Base-by-base conservation (phyloP, 2,888 invertebrate genomes). In the Eilema griseolum region DNA sequence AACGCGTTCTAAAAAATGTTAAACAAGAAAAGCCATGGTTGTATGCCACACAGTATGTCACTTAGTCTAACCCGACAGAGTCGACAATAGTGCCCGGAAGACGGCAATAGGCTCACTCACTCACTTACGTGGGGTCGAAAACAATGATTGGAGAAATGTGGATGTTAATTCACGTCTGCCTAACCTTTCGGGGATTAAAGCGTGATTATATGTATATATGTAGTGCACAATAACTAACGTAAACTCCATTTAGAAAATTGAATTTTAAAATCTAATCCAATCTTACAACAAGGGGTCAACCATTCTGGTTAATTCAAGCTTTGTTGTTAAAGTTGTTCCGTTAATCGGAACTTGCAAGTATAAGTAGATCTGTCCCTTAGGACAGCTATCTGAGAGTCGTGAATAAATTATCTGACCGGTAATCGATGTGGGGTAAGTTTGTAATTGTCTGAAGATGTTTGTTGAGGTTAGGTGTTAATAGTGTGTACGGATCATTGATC, bases 351-450 rank as follows among this genome's bases (percentile, higher is more conserved):
- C 86, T 78, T 81, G 86, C 88, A 88, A 90, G 85, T 85, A 82
- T 86, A 87, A 85, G 83, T 82, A 83, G 84, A 83, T 75, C 80
- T 75, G 62, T 78, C 89, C 85, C 86, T 3, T 62, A 87, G 88
- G 90, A 89, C 86, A 83, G 88, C 89, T 90, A 87, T 83, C 85
- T 69, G 70, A 56, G 61, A 71, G 77, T 80, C 77, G 88, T 92
- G 92, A 92, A 92, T 92, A 92, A 88, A 91, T 93, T 90, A 92
- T 86, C 78, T 37, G 73, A 67, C 79, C 81, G 86, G 82, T 88
- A 88, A 89, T 87, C 85, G 86, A 83, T 82, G 81, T 83, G 82
- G 73, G 84, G 83, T 74, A 86, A n/a, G 81, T 87, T 65, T 78
- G 77, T 85, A 85, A 86, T 87, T 86, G 86, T 81, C 80, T 77